phyloP scores from a whole-genome alignment of 2,888 invertebrate species.

The Eurytoma californica region DNA sequence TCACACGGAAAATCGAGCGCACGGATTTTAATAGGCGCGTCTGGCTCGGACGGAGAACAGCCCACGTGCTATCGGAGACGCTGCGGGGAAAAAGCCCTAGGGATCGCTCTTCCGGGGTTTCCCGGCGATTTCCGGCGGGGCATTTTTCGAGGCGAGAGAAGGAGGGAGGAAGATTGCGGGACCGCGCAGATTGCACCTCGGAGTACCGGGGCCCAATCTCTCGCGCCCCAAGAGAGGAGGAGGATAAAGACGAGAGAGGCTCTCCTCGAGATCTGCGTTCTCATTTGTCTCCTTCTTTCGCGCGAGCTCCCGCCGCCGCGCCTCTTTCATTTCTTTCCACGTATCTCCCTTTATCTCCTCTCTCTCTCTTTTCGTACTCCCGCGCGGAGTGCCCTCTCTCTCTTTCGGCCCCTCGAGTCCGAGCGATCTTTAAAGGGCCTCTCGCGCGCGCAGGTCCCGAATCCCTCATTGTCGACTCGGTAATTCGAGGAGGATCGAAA shows the following conservation, averaged over 20 bases:
- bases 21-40: too few species aligned
- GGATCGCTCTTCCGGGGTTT: too few species aligned
- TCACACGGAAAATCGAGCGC: too few species aligned
- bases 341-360: constrained; percentile 38
- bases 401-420: constrained; percentile 29
- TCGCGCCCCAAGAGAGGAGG: constrained; percentile 18
- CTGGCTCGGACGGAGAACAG: too few species aligned
- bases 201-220: constrained; percentile 53
- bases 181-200: constrained; percentile 64
- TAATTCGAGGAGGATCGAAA: constrained; percentile 73
- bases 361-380: constrained; percentile 30
- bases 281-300: constrained; percentile 65
- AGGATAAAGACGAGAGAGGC: constrained; percentile 34
- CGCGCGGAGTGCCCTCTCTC: background rate
- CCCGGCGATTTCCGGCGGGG: too few species aligned
- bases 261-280: constrained; percentile 57
- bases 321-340: constrained; percentile 58
- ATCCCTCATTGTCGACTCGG: constrained; percentile 72
- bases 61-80: too few species aligned
- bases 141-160: too few species aligned
- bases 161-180: constrained; percentile 58
- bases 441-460: constrained; percentile 58
- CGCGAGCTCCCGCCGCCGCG: constrained; percentile 42
- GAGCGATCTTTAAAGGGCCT: constrained; percentile 57
- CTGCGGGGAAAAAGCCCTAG: too few species aligned